phyloP scores from a whole-genome alignment of 2,888 invertebrate genomes.

The Drosophila hamatofila region DNA sequence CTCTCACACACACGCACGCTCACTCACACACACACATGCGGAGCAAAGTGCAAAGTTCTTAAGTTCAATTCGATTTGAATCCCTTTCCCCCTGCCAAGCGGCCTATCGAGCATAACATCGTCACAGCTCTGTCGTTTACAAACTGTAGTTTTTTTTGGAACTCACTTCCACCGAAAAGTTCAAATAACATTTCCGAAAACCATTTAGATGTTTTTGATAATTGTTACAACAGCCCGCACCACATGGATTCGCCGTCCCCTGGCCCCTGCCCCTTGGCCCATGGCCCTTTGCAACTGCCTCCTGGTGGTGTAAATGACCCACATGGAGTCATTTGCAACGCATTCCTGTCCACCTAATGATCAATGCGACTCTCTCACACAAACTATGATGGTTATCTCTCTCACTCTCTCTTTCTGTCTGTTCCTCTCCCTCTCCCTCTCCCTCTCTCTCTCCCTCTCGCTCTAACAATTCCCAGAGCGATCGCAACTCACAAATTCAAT shows the following conservation, averaged over 20 bases:
- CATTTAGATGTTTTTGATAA: constrained; percentile 77
- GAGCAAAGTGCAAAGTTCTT: constrained; percentile 38
- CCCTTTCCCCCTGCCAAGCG: background rate
- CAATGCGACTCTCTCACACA: constrained; percentile 43
- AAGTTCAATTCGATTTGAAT: constrained; percentile 44
- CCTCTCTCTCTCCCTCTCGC: background rate
- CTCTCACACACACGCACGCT: constrained; percentile 4
- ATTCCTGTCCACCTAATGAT: constrained; percentile 60
- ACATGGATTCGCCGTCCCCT: constrained; percentile 16
- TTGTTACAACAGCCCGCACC: constrained; percentile 60
- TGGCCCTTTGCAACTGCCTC: constrained; percentile 20
- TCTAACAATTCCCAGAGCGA: constrained; percentile 29
- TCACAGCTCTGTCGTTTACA: constrained; percentile 35
- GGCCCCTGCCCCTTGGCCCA: background rate
- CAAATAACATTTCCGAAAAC: constrained; percentile 74
- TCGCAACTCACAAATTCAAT: constrained; percentile 72
- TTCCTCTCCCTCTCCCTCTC: background rate
- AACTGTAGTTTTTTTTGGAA: constrained; percentile 33
- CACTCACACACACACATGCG: background rate
- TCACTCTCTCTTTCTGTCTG: background rate
- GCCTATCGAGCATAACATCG: constrained; percentile 23
- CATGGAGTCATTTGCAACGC: constrained; percentile 71
- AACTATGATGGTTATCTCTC: constrained; percentile 51
- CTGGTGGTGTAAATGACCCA: constrained; percentile 68
- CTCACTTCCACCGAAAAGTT: constrained; percentile 57